Evolutionary conservation across 2,113 vertebrate genomes (phyloP).

Genomic region (Malurus alboscapulatus): DNA sequence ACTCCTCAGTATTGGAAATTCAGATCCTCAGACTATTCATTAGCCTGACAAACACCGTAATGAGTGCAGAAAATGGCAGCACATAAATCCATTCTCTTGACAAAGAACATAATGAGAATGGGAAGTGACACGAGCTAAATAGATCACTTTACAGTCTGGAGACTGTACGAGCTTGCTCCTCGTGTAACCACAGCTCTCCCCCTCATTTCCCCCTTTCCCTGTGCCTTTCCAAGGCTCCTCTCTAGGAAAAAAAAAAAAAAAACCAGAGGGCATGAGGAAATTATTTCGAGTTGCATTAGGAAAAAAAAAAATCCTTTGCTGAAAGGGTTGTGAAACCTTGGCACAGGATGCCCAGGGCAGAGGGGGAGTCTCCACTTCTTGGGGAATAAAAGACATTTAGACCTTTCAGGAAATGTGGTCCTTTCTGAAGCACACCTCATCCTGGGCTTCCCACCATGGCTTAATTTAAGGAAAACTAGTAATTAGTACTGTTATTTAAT

Average conservation of each 20-base stretch:
- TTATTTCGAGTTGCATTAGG: not conserved
- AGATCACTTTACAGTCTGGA: constrained; percentile 62
- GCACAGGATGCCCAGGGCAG: not conserved
- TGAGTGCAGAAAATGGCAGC: constrained; percentile 67
- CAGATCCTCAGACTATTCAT: constrained; percentile 65
- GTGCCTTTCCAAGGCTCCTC: not conserved
- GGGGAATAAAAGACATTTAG: rapidly evolving
- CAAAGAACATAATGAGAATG: constrained; percentile 74
- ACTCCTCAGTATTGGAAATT: constrained; percentile 62
- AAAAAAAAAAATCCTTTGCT: not conserved
- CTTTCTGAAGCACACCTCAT: rapidly evolving
- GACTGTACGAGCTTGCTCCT: not conserved
- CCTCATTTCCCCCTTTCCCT: not conserved
- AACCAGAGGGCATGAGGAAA: not conserved
- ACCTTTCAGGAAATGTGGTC: not conserved
- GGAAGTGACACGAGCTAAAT: constrained; percentile 63
- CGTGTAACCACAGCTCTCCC: not conserved
- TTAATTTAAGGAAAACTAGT: not conserved
- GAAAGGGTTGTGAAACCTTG: not conserved
- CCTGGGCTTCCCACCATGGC: not conserved
- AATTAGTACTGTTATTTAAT: not conserved
- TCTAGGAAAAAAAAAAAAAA: too few relatives aligned
- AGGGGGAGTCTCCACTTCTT: not conserved
- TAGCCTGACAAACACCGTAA: constrained; percentile 76
- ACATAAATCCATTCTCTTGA: constrained; percentile 72